Evolutionary conservation across 2,888 invertebrate genomes (phyloP).

Genomic region (Cantharis nigra): DNA sequence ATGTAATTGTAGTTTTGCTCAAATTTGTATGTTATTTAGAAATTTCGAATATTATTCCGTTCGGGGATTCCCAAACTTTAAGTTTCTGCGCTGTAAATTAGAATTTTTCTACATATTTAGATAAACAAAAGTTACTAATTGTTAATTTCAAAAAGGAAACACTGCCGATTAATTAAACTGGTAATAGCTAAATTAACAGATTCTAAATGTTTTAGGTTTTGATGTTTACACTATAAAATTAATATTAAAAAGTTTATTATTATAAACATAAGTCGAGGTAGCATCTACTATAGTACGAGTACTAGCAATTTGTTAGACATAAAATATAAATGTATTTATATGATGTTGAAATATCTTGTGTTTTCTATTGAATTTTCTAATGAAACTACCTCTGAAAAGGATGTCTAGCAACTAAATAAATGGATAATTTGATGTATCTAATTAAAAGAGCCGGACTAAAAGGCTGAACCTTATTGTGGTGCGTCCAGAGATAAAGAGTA

Average conservation of each 20-base stretch:
- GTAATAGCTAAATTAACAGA: not conserved
- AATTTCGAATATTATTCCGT: no score
- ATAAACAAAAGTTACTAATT: no score
- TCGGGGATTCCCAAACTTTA: no score
- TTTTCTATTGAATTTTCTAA: not conserved
- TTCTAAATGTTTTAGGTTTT: not conserved
- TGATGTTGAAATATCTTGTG: not conserved
- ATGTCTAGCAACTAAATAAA: not conserved
- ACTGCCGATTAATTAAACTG: not conserved
- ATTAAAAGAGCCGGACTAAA: not conserved
- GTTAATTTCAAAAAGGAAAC: no score
- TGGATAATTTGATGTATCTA: not conserved
- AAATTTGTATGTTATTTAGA: no score
- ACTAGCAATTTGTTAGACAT: not conserved
- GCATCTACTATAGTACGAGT: not conserved
- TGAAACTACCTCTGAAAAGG: not conserved
- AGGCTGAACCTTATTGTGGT: not conserved
- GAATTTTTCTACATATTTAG: no score
- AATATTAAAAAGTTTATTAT: conserved; percentile 2
- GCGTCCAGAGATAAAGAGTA: not conserved
- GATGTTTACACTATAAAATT: not conserved
- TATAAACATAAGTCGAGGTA: not conserved
- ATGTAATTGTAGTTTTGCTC: no score
- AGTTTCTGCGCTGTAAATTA: no score
- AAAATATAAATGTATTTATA: not conserved